Conservation (phyloP, 2,113 vertebrate species). For the Callopanchax toddi region DNA sequence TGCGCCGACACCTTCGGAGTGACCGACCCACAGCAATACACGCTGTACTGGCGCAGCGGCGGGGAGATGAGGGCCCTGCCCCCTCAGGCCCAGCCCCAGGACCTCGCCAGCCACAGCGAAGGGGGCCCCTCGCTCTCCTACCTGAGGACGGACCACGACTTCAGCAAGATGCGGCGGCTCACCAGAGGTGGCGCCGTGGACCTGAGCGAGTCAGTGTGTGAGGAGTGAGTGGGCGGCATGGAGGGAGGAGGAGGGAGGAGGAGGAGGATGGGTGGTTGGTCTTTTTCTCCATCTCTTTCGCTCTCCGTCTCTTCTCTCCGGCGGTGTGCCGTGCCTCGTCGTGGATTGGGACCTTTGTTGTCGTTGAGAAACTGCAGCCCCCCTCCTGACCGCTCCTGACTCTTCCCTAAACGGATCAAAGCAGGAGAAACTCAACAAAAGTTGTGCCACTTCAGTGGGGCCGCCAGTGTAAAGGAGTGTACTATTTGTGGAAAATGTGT, state of each 20-base stretch:
- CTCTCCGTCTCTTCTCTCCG: conserved; percentile 56
- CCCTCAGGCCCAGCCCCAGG: conserved; percentile 76
- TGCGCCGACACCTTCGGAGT: conserved; percentile 81
- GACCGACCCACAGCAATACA: conserved; percentile 78
- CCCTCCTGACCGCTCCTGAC: conserved; percentile 30
- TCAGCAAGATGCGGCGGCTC: conserved; percentile 83
- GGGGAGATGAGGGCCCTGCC: conserved; percentile 80
- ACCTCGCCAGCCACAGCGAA: conserved; percentile 76
- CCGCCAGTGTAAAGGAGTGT: conserved; percentile 58
- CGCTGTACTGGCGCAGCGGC: conserved; percentile 81
- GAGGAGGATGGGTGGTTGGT: conserved; percentile 40
- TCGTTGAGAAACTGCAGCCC: conserved; percentile 32
- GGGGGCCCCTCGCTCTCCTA: conserved; percentile 80
- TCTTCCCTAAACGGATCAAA: conserved; percentile 51
- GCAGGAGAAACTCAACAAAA: conserved; percentile 44
- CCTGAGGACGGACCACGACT: conserved; percentile 83
- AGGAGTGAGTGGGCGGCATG: conserved; percentile 74
- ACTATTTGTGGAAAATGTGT: conserved; percentile 66
- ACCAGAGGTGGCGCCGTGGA: conserved; percentile 84
- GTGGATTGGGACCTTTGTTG: conserved; percentile 55
- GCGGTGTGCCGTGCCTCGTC: conserved; percentile 54
- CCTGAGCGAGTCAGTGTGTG: conserved; percentile 83
- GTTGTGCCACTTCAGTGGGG: conserved; percentile 52
- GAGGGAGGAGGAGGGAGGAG: conserved; percentile 18
- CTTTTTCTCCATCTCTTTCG: conserved; percentile 51